Conservation (phyloP, 2,113 vertebrate genomes). For the Pterophyllum scalare region DNA sequence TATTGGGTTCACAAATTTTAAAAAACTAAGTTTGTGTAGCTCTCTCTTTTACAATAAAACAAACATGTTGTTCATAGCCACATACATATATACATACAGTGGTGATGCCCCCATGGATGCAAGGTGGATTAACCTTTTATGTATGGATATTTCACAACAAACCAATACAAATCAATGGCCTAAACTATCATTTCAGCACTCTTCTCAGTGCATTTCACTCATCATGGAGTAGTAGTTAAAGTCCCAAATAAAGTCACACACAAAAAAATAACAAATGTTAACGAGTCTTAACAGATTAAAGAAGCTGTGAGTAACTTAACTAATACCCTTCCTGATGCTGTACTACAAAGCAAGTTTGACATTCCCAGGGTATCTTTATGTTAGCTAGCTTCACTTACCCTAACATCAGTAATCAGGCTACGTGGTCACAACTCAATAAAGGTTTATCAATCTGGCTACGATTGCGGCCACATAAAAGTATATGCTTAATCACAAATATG, state of each 20-base stretch:
- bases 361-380: not conserved
- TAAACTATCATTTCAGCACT: slow-evolving; percentile 7
- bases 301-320: not conserved
- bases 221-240: not conserved
- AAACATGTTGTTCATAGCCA: slow-evolving; percentile 68
- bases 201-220: slow-evolving; percentile 1
- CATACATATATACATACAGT: slow-evolving; percentile 87
- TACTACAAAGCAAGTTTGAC: not conserved
- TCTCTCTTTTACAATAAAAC: slow-evolving; percentile 52
- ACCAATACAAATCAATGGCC: slow-evolving; percentile 74
- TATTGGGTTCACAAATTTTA: slow-evolving; percentile 7
- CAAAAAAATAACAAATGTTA: not conserved
- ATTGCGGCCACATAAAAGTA: not conserved
- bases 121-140: slow-evolving; percentile 76
- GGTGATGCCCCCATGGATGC: slow-evolving; percentile 84
- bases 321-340: not conserved
- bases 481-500: not conserved
- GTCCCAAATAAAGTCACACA: not conserved
- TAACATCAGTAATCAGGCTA: not conserved
- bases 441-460: not conserved
- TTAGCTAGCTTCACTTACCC: not conserved
- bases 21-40: slow-evolving; percentile 36
- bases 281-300: not conserved
- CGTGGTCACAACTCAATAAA: not conserved
- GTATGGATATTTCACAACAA: slow-evolving; percentile 70